Evolutionary conservation across 92 coral and sea anemone species (phyloP).

Genomic region (Phenganax marumi): DNA sequence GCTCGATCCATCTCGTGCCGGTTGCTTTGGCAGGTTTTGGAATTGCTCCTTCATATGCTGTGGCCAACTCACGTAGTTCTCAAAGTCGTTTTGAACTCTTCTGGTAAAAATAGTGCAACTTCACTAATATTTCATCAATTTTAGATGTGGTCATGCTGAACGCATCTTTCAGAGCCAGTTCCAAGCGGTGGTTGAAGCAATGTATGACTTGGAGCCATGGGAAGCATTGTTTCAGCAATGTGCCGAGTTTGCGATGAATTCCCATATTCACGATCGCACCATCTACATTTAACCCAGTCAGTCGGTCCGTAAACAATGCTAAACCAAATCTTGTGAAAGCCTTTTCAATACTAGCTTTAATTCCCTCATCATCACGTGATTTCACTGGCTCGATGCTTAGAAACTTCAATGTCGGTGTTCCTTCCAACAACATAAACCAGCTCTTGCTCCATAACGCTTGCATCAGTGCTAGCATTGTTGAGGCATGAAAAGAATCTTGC

Average conservation of each 20-base stretch:
- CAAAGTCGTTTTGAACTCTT: conserved; percentile 29
- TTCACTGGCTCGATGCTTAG: conserved; percentile 16
- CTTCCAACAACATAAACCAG: neutral
- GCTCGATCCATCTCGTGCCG: conserved; percentile 8
- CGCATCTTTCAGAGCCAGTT: conserved; percentile 25
- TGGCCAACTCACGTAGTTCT: conserved; percentile 17
- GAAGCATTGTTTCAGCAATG: neutral
- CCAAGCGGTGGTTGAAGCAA: conserved; percentile 12
- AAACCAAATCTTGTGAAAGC: conserved; percentile 26
- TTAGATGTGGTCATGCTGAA: neutral
- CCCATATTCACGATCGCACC: conserved; percentile 30
- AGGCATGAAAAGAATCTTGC: conserved; percentile 1
- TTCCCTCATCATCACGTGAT: conserved; percentile 25
- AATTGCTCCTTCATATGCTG: conserved; percentile 26
- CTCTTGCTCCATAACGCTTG: conserved; percentile 40
- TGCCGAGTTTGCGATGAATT: neutral
- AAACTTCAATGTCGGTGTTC: conserved; percentile 20
- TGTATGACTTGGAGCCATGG: conserved; percentile 19
- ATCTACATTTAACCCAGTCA: conserved; percentile 1
- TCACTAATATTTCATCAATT: conserved; percentile 13
- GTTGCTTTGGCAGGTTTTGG: conserved; percentile 18
- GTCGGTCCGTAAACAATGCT: conserved; percentile 4
- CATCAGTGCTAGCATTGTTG: conserved; percentile 25
- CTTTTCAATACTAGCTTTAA: conserved; percentile 25
- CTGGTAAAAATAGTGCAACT: conserved; percentile 23